phyloP scores from a whole-genome alignment of 2,888 invertebrate genomes.

The Drosophila kuntzei region DNA sequence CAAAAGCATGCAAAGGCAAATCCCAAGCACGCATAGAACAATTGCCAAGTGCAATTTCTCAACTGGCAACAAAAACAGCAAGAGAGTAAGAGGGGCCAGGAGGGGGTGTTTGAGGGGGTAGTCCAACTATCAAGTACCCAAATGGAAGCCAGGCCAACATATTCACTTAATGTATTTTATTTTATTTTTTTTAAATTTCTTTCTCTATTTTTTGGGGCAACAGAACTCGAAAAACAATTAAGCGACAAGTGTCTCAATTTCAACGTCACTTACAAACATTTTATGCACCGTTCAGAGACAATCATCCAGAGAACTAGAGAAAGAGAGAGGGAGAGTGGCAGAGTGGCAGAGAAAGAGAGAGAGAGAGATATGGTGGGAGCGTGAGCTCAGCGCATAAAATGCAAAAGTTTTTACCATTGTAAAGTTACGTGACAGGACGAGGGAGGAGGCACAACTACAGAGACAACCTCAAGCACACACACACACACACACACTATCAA shows the following conservation, averaged over 20 bases:
- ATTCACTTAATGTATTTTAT: constrained; percentile 60
- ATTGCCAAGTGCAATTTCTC: constrained; percentile 70
- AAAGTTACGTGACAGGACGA: constrained; percentile 62
- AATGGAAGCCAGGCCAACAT: constrained; percentile 52
- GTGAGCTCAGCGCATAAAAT: constrained; percentile 57
- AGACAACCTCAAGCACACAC: constrained; percentile 12
- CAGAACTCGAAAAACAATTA: constrained; percentile 81
- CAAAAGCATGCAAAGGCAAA: constrained; percentile 55
- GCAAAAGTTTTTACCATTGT: constrained; percentile 78
- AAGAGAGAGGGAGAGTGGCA: not conserved
- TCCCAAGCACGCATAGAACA: constrained; percentile 64
- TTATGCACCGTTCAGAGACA: constrained; percentile 74
- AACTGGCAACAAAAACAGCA: constrained; percentile 60
- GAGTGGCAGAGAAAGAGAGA: not conserved
- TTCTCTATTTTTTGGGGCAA: constrained; percentile 46
- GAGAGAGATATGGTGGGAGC: constrained; percentile 1
- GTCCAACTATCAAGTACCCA: constrained; percentile 30
- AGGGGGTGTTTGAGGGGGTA: not conserved
- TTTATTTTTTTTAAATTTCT: constrained; percentile 33
- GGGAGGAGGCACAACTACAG: constrained; percentile 36
- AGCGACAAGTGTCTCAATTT: constrained; percentile 83
- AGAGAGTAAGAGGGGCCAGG: not conserved
- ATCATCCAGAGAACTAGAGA: constrained; percentile 15
- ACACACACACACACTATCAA: too few relatives aligned
- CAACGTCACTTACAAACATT: constrained; percentile 82